Evolutionary conservation across 92 coral and sea anemone genomes (phyloP), one percentile per base, ranked within the genome.

Genomic region (Isaurus tuberculatus): DNA sequence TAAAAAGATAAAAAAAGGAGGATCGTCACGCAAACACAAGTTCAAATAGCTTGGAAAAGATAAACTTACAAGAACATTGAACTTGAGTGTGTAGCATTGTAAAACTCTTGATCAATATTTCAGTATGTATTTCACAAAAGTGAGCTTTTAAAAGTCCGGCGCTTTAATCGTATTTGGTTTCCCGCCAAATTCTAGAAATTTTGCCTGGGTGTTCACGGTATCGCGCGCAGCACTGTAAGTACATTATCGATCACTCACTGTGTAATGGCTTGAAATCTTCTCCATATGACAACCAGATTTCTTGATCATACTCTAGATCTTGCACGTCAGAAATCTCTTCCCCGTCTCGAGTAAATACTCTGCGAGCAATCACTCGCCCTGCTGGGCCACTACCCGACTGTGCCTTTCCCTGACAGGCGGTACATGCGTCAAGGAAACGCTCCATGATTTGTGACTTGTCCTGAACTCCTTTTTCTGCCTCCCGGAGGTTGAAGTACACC

Each of bases 271-370:
- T 94, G 79, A 94, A 95, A 34, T 94, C 94, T 70, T 95, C 98
- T 70, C 98, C 98, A 87, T 94, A 95, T 2, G 98, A 95, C 86
- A 95, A 63, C 98, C 98, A 95, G 49, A 95, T 92, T 55, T 91
- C 94, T 75, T 95, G 95, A 68, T 94, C 98, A 78, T 92, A 94
- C 42, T 84, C 83, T 85, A 95, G 84, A 65, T 90, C 94, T 49
- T 89, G 93, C 0, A 95, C 94, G 51, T 90, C 83, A 19, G 83
- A 81, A 16, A 95, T 86, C 65, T 91, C 98, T 51, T 85, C 80
- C 23, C 98, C 98, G 83, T 95, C 93, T 84, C 92, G 81, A 15
- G 90, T 79, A 65, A 91, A 95, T 57, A 95, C 90, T 79, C 93
- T 94, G 80, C 78, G 91, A 25, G 98, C 98, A 66, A 95, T 83